Evolutionary conservation across 92 coral and sea anemone species (phyloP).

Genomic region (Pocillopora grandis): DNA sequence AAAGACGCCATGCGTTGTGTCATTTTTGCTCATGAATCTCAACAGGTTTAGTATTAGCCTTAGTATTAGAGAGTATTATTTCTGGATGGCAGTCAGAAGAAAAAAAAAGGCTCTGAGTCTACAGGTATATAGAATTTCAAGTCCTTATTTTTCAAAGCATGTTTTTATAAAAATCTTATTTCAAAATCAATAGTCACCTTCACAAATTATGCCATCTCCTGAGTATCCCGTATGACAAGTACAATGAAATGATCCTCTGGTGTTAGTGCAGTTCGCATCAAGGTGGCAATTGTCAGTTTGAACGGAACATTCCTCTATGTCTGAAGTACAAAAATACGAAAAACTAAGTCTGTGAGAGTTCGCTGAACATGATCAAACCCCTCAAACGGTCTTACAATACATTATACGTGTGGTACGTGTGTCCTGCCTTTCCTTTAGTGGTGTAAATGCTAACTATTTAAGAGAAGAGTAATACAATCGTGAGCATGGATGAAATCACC

Average conservation of each 20-base stretch:
- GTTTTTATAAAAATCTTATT: neutral
- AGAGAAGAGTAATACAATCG: neutral
- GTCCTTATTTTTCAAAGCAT: neutral
- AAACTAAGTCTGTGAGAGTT: neutral
- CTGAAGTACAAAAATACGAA: conserved; percentile 25
- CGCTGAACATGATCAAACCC: neutral
- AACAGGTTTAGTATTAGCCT: no score
- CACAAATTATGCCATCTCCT: conserved; percentile 69
- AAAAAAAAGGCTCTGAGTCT: no score
- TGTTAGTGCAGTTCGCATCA: conserved; percentile 64
- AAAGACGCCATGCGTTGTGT: no score
- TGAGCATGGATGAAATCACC: neutral
- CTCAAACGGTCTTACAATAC: neutral
- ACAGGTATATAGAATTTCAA: no score
- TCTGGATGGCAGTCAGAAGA: no score
- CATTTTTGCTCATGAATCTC: no score
- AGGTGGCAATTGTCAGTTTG: conserved; percentile 67
- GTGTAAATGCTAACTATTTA: neutral
- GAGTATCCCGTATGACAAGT: conserved; percentile 68
- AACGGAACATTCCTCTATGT: conserved; percentile 66
- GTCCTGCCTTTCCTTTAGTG: conserved; percentile 3
- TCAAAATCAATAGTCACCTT: conserved; percentile 26
- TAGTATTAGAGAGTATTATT: no score
- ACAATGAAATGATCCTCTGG: conserved; percentile 67
- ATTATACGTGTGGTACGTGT: neutral